Base-by-base conservation (phyloP, 1,140 invertebrate genomes). In the Hermetia illucens region DNA sequence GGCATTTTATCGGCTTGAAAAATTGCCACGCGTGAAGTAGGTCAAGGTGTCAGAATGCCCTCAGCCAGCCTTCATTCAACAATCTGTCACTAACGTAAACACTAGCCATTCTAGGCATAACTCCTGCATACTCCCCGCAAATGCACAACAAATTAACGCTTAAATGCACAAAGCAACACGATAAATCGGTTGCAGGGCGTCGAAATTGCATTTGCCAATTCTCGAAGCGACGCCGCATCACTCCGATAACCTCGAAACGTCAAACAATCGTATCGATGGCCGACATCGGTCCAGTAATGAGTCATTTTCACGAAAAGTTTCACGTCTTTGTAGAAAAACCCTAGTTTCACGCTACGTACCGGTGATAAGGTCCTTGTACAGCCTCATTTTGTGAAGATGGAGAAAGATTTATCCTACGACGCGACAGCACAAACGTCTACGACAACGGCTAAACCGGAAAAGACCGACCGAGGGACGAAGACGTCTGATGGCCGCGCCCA, bases 321-420 rank as follows among this genome's bases (percentile, higher is more conserved):
- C 2, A 20, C n/a, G 27, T 20, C 8, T n/a, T 10, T 12, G 4
- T 1, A 21, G 13, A 22, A 2, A 25, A 15, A 20, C 36, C 4
- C 34, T 42, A 32, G 22, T 44, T 16, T 39, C 62, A 60, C 74
- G n/a, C n/a, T n/a, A n/a, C n/a, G n/a, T 74, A 91, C 87, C 85
- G 43, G 82, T 87, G 62, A 94, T 81, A 68, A 88, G 75, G 72
- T 94, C 89, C 70, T 93, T 94, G 73, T 79, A 94, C 66, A 95
- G 88, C 62, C 72, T 90, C 90, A 95, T 94, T 69, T 71, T 89
- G 64, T 60, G 72, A 71, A 8, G 41, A 53, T 36, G 43, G 18
- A n/a, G n/a, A n/a, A n/a, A n/a, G n/a, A n/a, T n/a, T n/a, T n/a
- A n/a, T n/a, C n/a, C n/a, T n/a, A n/a, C n/a, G n/a, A n/a, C n/a